Base-by-base conservation (phyloP, 37 sponge, comb jelly and placozoan species). In the Haliclona indistincta region DNA sequence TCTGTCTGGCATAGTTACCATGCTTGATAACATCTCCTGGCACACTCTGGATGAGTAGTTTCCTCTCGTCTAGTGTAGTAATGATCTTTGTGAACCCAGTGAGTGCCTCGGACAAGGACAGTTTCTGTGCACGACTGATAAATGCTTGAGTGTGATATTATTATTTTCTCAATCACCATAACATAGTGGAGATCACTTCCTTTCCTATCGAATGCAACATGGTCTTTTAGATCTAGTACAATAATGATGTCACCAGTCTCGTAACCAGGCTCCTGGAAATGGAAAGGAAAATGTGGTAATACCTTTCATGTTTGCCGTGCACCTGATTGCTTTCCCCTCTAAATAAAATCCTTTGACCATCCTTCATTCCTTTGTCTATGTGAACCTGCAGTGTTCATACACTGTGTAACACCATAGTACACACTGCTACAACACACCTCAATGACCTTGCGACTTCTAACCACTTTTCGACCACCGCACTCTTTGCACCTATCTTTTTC, bases 241-340 rank as follows among this genome's bases (percentile, higher is more conserved):
- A 98, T 78, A 30, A 98, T 83, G 22, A 98, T 82, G 67, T 98
- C 99, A 43, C 99, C 99, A 37, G 99, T 88, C 30, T 95, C 96
- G 52, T 73, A 62, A 22, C 81, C 95, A 28, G 97, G 97, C 38
- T 91, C 72, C 92, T 91, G 86, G 17, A 42, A 47, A 40, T 17
- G 58, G 34, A 38, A 49, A 4, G 54, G 13, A 22, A 71, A 8
- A 61, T 61, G 4, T 35, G 28, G 8, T 33, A 65, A 38, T 28
- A 65, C 26, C 8, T 10, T 11, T 22, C 25, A 28, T 20, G 6
- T 26, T 26, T 34, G 26, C 44, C 13, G 64, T 40, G 22, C 43
- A 93, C 91, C 86, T 96, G 99, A 54, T 95, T 84, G 26, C 89
- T 88, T 54, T 98, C 99, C 63, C 94, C 99, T 34, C 68, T 54